A percentile compares a stretch with the other conserved stretches of the same genome.
Conservation (phyloP, 2,113 vertebrate species). For the Micronisus gabar region DNA sequence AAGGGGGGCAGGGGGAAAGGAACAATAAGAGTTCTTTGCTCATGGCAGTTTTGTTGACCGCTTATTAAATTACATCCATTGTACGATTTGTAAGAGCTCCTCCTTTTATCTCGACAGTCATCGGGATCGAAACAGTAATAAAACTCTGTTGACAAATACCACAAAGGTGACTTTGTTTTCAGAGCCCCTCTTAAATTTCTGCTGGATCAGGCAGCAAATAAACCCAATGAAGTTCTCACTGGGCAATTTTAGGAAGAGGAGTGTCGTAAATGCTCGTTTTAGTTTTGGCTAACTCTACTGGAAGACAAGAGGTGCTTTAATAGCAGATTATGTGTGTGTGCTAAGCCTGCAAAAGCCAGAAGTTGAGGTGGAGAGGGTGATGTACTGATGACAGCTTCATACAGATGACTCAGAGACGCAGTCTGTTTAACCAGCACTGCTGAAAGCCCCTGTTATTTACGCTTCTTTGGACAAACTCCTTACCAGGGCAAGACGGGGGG, state of each 20-base stretch:
- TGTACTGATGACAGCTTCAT: neutral
- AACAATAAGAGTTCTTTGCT: neutral
- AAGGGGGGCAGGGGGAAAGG: neutral
- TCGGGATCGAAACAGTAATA: conserved; percentile 27
- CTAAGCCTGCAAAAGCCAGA: neutral
- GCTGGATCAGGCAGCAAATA: conserved; percentile 1
- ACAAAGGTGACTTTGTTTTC: conserved; percentile 54
- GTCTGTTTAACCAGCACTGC: neutral
- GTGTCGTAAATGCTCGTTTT: neutral
- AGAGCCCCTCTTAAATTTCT: conserved; percentile 51
- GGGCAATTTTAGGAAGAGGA: neutral
- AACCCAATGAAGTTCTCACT: neutral
- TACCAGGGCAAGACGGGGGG: fast-evolving
- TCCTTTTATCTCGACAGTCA: conserved; percentile 32
- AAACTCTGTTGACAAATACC: conserved; percentile 44
- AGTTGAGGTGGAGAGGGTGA: neutral
- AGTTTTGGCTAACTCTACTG: neutral
- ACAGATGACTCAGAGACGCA: neutral
- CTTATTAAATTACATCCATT: conserved; percentile 32
- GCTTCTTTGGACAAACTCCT: neutral
- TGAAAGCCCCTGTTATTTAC: neutral
- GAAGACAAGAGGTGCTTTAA: neutral
- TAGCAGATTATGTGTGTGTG: neutral
- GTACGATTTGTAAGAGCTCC: neutral
- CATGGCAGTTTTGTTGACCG: neutral